Percentiles rank a stretch among this genome's conserved stretches.
These are phyloP conservation scores for Myxocyprinus asiaticus DNA, from an alignment of 2,113 vertebrate genomes.

Conservation along the genomic window DNA sequence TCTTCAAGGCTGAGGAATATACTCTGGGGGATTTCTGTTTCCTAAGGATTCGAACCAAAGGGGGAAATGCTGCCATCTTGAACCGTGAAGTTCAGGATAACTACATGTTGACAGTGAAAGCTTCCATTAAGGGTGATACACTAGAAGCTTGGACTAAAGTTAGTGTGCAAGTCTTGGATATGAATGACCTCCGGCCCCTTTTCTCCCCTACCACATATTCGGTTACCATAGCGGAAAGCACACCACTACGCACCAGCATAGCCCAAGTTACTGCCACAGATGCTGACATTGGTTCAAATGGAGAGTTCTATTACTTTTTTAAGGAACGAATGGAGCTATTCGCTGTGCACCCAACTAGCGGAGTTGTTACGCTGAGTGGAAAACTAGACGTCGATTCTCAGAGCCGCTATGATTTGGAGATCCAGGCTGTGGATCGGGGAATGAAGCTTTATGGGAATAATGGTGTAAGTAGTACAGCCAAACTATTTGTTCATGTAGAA, in stretches of 20 bases:
- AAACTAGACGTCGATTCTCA: constrained; percentile 86
- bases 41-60: constrained; percentile 95
- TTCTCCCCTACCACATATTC: constrained; percentile 98
- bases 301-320: constrained; percentile 98
- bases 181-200: constrained; percentile 96
- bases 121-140: constrained; percentile 89
- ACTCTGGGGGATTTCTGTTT: constrained; percentile 97
- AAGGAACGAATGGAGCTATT: constrained; percentile 93
- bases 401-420: constrained; percentile 89
- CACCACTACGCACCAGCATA: constrained; percentile 94
- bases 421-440: constrained; percentile 93
- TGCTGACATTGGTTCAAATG: constrained; percentile 95
- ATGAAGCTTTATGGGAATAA: constrained; percentile 99
- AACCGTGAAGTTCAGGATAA: constrained; percentile 97
- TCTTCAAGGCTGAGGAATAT: constrained; percentile 96
- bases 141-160: constrained; percentile 97
- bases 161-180: constrained; percentile 92
- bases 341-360: constrained; percentile 94
- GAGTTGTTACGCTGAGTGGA: constrained; percentile 92
- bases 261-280: constrained; percentile 98
- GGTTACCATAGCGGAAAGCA: constrained; percentile 92
- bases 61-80: constrained; percentile 94
- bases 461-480: constrained; percentile 95
- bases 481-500: constrained; percentile 94
- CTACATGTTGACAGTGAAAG: constrained; percentile 93